phyloP scores from a whole-genome alignment of 1,140 invertebrate species.

The Calephelis virginiensis region DNA sequence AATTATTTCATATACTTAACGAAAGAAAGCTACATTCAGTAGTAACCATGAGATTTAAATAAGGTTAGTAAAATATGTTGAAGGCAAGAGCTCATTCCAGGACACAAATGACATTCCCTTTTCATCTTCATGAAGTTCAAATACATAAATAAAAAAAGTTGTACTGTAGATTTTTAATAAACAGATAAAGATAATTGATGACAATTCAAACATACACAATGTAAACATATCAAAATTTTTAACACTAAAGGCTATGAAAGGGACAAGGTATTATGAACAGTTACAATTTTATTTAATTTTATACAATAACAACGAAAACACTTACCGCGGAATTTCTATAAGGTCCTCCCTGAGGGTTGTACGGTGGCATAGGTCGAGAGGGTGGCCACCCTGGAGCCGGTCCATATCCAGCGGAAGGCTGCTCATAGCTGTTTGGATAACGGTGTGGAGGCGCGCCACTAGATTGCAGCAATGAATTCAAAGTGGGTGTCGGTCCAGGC shows the following conservation, averaged over 20 bases:
- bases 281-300: background rate
- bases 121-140: no score
- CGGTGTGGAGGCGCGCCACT: conserved; percentile 84
- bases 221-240: background rate
- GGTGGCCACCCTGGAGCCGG: conserved; percentile 67
- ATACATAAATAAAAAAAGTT: no score
- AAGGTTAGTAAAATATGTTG: no score
- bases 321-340: conserved; percentile 77
- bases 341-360: conserved; percentile 73
- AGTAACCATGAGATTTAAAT: no score
- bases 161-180: background rate
- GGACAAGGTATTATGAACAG: background rate
- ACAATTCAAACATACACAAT: background rate
- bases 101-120: no score
- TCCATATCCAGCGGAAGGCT: conserved; percentile 64
- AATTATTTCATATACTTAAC: no score
- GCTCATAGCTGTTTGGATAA: conserved; percentile 73
- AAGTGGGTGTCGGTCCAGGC: conserved; percentile 92
- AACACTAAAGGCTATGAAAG: background rate
- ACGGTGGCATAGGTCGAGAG: conserved; percentile 71
- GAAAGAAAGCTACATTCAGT: no score
- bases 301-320: conserved; percentile 25
- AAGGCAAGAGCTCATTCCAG: no score
- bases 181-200: background rate
- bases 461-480: conserved; percentile 92